These are phyloP conservation scores for Acanthisitta chloris DNA, from an alignment of 2,113 vertebrate genomes.

Conservation along the genomic window DNA sequence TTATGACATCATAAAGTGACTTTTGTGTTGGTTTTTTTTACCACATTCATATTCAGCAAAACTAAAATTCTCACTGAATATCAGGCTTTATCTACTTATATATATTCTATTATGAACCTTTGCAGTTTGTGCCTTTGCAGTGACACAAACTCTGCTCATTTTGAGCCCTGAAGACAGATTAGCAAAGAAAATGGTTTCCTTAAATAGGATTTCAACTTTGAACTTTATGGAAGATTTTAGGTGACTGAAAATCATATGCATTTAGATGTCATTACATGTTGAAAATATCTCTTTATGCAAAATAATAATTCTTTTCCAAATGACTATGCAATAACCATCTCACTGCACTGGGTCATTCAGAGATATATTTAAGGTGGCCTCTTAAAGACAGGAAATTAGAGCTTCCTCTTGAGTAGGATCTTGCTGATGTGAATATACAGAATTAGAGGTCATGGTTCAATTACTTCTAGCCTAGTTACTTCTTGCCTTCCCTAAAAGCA, in stretches of 20 bases:
- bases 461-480: conserved; percentile 1
- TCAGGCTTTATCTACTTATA: background rate
- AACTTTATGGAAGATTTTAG: background rate
- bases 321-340: background rate
- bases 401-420: background rate
- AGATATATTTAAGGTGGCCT: background rate
- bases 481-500: background rate
- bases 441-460: background rate
- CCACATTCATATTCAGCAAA: background rate
- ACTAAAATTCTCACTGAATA: background rate
- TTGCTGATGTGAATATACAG: background rate
- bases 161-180: background rate
- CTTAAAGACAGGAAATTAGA: background rate
- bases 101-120: background rate
- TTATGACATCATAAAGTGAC: background rate
- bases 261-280: background rate
- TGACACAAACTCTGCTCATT: background rate
- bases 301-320: background rate
- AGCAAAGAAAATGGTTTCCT: background rate
- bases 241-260: background rate
- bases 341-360: background rate
- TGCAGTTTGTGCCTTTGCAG: background rate
- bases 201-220: background rate
- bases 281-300: background rate
- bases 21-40: background rate